Base-by-base conservation (phyloP, 2,113 vertebrate species). In the Hyla sarda region DNA sequence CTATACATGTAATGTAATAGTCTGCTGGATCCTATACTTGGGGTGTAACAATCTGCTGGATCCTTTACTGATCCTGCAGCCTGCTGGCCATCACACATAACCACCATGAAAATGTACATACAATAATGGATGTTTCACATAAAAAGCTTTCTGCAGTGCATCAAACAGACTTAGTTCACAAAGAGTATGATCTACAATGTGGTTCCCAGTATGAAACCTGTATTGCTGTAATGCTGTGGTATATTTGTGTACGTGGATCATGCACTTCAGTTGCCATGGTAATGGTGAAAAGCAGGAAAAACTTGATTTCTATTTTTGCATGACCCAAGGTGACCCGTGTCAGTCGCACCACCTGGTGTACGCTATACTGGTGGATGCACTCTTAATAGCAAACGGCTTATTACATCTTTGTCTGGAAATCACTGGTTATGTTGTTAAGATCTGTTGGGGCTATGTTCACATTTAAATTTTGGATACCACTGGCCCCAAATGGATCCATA, bases 261-360 rank as follows among this genome's bases (percentile, higher is more conserved):
- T 71, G 37, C 19, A 19, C 67, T 37, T 50, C 28, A 76, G 47
- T 32, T 76, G 48, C 74, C 47, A 76, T 76, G 74, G 74, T 30
- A 34, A 54, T 56, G 48, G 21, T 56, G 50, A 78, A 78, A 34
- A 9, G 50, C 52, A 58, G 32, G 52, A 19, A 76, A n/a, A 50
- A 47, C 11, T 19, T 8, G 19, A 58, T 23, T 58, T 79, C 30
- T 56, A 37, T 58, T 56, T 79, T 37, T 58, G 76, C 76, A 79
- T 79, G 76, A 79, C 76, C 76, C 19, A 23, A 13, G 12, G 12
- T 79, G 54, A 79, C 76, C 76, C 4, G 8, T 23, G 25, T 10
- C 19, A 23, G 23, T 58, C 13, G 28, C 45, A 41, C 17, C 11
- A 12, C 23, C 25, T 30, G 16, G 12, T 65, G 60, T 65, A 1